phyloP scores from a whole-genome alignment of 2,888 invertebrate species.

The Parnassius smintheus region DNA sequence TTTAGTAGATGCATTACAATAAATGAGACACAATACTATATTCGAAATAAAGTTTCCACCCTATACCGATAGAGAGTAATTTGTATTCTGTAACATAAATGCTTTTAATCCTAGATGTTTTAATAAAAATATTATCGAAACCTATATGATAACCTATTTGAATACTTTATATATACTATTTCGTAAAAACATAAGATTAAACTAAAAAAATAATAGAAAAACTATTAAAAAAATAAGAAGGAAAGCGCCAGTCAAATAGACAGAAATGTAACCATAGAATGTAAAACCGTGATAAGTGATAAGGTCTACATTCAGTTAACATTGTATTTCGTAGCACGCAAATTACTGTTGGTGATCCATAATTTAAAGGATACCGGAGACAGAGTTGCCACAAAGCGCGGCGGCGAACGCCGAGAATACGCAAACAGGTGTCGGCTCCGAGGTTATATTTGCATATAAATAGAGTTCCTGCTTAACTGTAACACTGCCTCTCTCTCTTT shows the following conservation, averaged over 20 bases:
- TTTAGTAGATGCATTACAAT: too few relatives aligned
- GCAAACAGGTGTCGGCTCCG: constrained; percentile 81
- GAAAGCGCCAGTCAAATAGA: constrained; percentile 1
- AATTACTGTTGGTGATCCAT: constrained; percentile 49
- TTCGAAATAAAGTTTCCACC: too few relatives aligned
- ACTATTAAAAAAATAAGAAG: constrained; percentile 7
- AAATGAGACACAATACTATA: too few relatives aligned
- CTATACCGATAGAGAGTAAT: too few relatives aligned
- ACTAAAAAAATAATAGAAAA: constrained; percentile 13
- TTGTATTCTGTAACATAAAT: too few relatives aligned
- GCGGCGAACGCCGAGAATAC: constrained; percentile 73
- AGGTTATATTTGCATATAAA: constrained; percentile 81
- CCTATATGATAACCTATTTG: too few relatives aligned
- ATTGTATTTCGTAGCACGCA: constrained; percentile 36
- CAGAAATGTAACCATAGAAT: constrained; percentile 5
- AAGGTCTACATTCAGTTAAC: constrained; percentile 33
- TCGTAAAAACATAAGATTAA: not conserved
- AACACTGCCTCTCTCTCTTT: constrained; percentile 72
- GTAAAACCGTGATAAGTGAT: constrained; percentile 9
- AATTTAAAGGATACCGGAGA: constrained; percentile 70
- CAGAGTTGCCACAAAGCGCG: constrained; percentile 71
- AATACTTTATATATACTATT: too few relatives aligned
- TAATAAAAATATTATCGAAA: too few relatives aligned
- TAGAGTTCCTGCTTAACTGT: constrained; percentile 82
- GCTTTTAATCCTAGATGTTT: too few relatives aligned